These are phyloP conservation scores for Machimus rusticus DNA, from an alignment of 2,888 invertebrate genomes.

Conservation along the genomic window DNA sequence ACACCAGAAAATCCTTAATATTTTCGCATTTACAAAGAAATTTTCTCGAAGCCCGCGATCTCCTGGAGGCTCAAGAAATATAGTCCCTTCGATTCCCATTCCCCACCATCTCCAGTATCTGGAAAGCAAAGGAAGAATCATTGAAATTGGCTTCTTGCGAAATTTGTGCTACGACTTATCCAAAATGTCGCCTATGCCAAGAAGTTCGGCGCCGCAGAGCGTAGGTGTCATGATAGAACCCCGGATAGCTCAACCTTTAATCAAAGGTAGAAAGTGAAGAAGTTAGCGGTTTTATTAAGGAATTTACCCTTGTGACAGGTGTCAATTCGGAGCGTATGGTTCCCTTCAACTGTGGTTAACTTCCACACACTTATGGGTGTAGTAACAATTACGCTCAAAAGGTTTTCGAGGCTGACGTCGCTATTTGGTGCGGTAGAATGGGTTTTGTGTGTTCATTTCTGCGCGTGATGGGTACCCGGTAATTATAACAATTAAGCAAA, in stretches of 20 bases:
- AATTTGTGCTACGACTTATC: not conserved
- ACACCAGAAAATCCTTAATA: slow-evolving; percentile 21
- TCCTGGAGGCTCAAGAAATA: not conserved
- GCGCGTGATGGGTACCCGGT: not conserved
- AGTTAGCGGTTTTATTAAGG: slow-evolving; percentile 28
- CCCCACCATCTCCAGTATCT: not conserved
- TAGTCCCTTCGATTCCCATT: not conserved
- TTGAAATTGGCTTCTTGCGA: not conserved
- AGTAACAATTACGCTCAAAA: not conserved
- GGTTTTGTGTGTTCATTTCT: not conserved
- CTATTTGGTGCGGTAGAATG: not conserved
- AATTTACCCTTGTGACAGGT: slow-evolving; percentile 16
- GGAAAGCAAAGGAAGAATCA: not conserved
- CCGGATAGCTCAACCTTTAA: not conserved
- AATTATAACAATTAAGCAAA: not conserved
- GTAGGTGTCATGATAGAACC: not conserved
- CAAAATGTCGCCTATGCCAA: not conserved
- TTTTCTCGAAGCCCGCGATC: not conserved
- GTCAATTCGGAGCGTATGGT: not conserved
- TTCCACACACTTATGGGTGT: not conserved
- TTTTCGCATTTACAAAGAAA: not conserved
- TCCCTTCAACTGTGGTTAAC: slow-evolving; percentile 19
- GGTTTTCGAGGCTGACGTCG: not conserved
- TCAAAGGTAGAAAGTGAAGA: not conserved
- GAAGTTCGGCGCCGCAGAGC: not conserved